These are phyloP conservation scores for Amniataba percoides DNA, from an alignment of 2,797 vertebrate genomes.

Conservation along the genomic window DNA sequence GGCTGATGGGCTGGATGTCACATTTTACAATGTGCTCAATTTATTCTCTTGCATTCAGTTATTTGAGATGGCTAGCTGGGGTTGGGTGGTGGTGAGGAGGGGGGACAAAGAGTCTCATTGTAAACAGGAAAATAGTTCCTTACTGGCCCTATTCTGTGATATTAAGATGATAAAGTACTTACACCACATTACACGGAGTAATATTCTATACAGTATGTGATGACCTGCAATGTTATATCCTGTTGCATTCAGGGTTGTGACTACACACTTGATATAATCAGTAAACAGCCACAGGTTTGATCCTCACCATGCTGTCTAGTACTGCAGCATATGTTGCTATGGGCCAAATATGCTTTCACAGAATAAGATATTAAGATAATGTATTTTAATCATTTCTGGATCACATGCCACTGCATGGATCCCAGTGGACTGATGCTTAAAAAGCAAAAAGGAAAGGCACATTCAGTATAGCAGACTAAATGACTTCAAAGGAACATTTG, in stretches of 20 bases:
- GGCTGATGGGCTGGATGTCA: slow-evolving; percentile 25
- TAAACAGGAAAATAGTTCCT: no score
- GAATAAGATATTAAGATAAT: neutral
- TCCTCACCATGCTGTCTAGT: neutral
- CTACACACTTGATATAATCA: no score
- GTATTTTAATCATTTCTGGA: neutral
- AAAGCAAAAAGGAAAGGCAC: neutral
- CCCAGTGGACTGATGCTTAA: neutral
- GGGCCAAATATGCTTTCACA: neutral
- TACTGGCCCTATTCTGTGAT: no score
- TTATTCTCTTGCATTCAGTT: slow-evolving; percentile 1
- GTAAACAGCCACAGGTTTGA: neutral
- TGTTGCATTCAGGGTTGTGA: neutral
- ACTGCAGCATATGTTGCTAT: neutral
- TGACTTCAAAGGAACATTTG: neutral
- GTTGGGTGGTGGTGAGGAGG: no score
- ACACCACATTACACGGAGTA: no score
- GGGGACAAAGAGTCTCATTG: no score
- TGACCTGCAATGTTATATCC: neutral
- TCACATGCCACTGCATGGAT: neutral
- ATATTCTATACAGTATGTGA: neutral
- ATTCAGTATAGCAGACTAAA: neutral
- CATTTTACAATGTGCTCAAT: slow-evolving; percentile 14
- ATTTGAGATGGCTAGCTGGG: neutral
- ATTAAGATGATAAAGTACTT: neutral